Evolutionary conservation across 2,888 invertebrate species (phyloP).

Genomic region (Acleris sparsana): DNA sequence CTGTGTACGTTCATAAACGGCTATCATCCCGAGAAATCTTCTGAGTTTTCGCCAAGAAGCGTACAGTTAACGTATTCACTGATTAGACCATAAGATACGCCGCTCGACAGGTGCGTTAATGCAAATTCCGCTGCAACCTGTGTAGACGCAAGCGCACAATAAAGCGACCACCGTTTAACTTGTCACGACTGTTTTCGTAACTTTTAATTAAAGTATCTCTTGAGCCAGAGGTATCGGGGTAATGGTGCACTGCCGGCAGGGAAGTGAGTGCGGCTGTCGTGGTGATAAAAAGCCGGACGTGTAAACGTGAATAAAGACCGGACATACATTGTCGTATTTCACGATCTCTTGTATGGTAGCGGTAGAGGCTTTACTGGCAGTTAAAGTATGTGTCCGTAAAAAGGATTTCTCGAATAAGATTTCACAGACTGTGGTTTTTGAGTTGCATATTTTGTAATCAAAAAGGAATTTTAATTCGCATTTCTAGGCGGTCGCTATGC

Average conservation of each 20-base stretch:
- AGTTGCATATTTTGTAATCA: no score
- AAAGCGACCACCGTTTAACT: conserved; percentile 43
- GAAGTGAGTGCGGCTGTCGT: conserved; percentile 25
- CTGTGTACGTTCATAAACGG: neutral
- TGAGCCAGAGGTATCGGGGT: conserved; percentile 22
- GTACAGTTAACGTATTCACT: conserved; percentile 49
- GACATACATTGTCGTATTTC: conserved; percentile 24
- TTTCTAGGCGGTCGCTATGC: neutral
- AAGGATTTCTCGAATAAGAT: no score
- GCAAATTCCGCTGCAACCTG: conserved; percentile 52
- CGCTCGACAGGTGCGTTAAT: conserved; percentile 64
- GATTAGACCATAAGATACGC: conserved; percentile 64
- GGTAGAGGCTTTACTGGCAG: no score
- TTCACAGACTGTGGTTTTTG: no score
- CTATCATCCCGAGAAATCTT: conserved; percentile 24
- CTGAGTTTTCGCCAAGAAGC: conserved; percentile 55
- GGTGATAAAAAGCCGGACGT: conserved; percentile 26
- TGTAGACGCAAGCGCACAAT: conserved; percentile 24
- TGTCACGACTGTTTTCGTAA: conserved; percentile 60
- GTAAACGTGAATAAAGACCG: conserved; percentile 29
- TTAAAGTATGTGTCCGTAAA: no score
- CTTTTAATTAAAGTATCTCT: conserved; percentile 26
- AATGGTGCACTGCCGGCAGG: conserved; percentile 21
- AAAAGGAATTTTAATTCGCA: no score
- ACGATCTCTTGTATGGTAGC: conserved; percentile 2